phyloP scores from a whole-genome alignment of 23 tunicate genomes.

The Ciona savignyi region DNA sequence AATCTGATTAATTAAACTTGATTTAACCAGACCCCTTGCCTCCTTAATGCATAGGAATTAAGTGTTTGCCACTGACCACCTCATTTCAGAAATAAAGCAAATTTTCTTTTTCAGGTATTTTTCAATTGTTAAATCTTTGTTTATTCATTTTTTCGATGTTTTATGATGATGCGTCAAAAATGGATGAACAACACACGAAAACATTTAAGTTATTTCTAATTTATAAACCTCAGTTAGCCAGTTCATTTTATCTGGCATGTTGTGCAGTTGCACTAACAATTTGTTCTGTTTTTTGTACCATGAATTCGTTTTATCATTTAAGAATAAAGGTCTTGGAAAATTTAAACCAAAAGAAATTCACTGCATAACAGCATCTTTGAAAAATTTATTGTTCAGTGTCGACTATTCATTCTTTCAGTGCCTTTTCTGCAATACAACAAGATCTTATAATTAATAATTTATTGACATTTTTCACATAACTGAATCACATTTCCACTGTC shows the following conservation, averaged over 20 bases:
- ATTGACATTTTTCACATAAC: not conserved
- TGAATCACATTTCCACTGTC: not conserved
- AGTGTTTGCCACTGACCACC: not conserved
- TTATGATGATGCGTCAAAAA: not conserved
- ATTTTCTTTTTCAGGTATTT: slow-evolving; percentile 1
- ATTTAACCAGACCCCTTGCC: too few relatives aligned
- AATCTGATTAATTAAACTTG: too few relatives aligned
- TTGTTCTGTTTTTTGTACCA: not conserved
- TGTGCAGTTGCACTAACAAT: not conserved
- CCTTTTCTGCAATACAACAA: not conserved
- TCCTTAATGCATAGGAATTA: not conserved
- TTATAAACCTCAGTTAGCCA: not conserved
- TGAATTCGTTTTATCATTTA: not conserved
- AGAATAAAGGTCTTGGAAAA: not conserved
- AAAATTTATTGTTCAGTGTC: too few relatives aligned
- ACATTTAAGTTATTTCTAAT: not conserved
- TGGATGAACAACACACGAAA: not conserved
- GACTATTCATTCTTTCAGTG: not conserved
- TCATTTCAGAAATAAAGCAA: not conserved
- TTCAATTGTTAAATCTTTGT: not conserved
- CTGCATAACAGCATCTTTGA: not conserved
- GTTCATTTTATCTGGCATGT: not conserved
- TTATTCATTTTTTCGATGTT: not conserved
- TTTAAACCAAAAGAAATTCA: not conserved
- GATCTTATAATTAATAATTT: too few relatives aligned